Conservation (phyloP, 2,888 invertebrate genomes). For the Cinara cedri region DNA sequence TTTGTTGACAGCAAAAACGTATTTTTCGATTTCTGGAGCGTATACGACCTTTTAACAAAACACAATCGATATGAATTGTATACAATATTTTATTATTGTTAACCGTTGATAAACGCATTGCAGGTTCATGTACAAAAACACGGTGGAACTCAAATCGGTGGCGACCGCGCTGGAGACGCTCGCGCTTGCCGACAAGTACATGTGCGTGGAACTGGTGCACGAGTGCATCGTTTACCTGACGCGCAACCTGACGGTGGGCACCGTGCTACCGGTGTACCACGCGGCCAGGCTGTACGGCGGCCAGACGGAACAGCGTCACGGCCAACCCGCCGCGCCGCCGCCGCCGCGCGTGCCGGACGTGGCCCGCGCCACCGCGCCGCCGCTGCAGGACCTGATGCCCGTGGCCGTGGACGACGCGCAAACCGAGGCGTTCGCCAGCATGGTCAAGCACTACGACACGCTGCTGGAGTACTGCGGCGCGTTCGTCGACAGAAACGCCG, state of each 20-base stretch:
- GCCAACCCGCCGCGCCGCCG: constrained; percentile 34
- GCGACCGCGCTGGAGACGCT: constrained; percentile 73
- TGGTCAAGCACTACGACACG: constrained; percentile 29
- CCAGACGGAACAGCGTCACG: constrained; percentile 46
- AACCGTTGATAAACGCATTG: constrained; percentile 16
- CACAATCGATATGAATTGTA: no score
- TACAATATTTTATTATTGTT: no score
- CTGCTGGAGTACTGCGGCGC: constrained; percentile 71
- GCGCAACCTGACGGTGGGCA: constrained; percentile 69
- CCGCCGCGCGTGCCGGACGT: constrained; percentile 17
- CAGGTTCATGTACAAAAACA: constrained; percentile 72
- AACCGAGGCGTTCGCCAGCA: constrained; percentile 39
- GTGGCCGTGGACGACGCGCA: constrained; percentile 33
- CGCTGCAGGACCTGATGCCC: constrained; percentile 37
- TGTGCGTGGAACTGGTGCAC: constrained; percentile 73
- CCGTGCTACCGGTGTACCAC: constrained; percentile 72
- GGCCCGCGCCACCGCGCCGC: constrained; percentile 35
- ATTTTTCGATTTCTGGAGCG: no score
- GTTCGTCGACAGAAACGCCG: constrained; percentile 69
- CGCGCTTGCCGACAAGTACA: constrained; percentile 76
- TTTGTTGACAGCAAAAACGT: no score
- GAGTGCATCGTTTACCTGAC: constrained; percentile 73
- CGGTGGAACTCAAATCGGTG: constrained; percentile 70
- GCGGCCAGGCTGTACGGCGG: constrained; percentile 62
- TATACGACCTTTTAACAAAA: no score